Evolutionary conservation across 2,113 vertebrate species (phyloP), one percentile per base, ranked within the genome.

Genomic region (Chascanopsetta lugubris): DNA sequence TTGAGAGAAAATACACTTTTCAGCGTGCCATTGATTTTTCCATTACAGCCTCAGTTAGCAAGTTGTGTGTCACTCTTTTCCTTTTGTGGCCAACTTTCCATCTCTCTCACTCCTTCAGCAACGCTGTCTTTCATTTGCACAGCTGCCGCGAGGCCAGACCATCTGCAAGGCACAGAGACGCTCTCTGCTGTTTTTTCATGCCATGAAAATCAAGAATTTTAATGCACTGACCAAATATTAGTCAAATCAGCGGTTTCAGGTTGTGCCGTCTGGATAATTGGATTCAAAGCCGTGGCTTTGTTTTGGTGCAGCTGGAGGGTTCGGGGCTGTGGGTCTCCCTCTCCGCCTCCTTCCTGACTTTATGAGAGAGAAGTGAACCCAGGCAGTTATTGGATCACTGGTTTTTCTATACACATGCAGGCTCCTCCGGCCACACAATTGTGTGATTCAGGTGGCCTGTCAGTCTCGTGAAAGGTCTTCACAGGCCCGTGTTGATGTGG

Each of bases 61-160:
- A 83, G 80, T 83, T 80, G 79, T 79, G 59, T 75, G 85, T 88
- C 85, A 75, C 84, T 87, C 71, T 86, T 83, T 75, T 71, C 64
- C 72, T 63, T 82, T 69, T 50, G 80, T 77, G 69, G 89, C 88
- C 87, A 90, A 90, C 86, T 90, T 90, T 90, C 90, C 90, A 85
- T 72, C 69, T 70, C 83, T 69, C 79, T 76, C 77, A 42, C 83
- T 86, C 77, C 80, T 88, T 83, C 72, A 87, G 51, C 70, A 62
- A 83, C 86, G 82, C 75, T 24, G 77, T 87, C 84, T 90, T 87
- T 90, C 87, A 85, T 90, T 90, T 89, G 81, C 88, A 87, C 87
- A 88, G 87, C 90, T 90, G 89, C 81, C 78, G 65, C 32, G 71
- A 87, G 79, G 78, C 85, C 50, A 57, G 56, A 72, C 84, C 86